Conservation (phyloP, 2,797 vertebrate species). For the Gallinago stenura region DNA sequence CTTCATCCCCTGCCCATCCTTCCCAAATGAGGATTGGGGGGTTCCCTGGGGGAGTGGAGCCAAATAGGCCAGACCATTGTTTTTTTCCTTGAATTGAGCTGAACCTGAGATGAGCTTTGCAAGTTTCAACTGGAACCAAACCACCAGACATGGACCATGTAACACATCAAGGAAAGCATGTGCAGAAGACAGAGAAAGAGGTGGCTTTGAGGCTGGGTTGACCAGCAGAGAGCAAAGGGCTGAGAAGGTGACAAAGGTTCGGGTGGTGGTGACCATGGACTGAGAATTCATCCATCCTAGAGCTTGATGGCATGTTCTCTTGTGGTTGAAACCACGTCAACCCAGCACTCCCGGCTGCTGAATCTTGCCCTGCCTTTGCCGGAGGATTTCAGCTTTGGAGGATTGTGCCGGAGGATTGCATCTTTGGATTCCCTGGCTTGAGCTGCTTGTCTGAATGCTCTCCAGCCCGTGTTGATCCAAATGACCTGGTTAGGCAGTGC, state of each 20-base stretch:
- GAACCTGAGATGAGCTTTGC: background rate
- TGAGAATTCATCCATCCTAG: background rate
- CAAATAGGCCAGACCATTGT: background rate
- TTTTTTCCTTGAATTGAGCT: background rate
- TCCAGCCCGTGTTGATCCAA: background rate
- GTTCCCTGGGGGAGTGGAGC: background rate
- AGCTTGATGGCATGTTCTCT: too few relatives aligned
- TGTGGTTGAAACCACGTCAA: background rate
- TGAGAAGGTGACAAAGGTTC: background rate
- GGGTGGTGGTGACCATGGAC: background rate
- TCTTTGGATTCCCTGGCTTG: slow-evolving; percentile 20
- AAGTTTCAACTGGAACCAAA: background rate
- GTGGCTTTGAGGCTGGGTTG: background rate
- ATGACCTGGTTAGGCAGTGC: slow-evolving; percentile 13
- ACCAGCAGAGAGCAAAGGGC: background rate
- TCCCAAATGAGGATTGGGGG: background rate
- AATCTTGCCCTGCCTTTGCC: background rate
- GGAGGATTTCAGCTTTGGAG: background rate
- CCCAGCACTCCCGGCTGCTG: background rate
- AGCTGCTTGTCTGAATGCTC: background rate
- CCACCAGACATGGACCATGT: background rate
- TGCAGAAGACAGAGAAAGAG: background rate
- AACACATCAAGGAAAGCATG: background rate
- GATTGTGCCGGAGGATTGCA: background rate
- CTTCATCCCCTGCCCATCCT: background rate